Evolutionary conservation across 2,888 invertebrate genomes (phyloP).

Genomic region (Agrochola macilenta): DNA sequence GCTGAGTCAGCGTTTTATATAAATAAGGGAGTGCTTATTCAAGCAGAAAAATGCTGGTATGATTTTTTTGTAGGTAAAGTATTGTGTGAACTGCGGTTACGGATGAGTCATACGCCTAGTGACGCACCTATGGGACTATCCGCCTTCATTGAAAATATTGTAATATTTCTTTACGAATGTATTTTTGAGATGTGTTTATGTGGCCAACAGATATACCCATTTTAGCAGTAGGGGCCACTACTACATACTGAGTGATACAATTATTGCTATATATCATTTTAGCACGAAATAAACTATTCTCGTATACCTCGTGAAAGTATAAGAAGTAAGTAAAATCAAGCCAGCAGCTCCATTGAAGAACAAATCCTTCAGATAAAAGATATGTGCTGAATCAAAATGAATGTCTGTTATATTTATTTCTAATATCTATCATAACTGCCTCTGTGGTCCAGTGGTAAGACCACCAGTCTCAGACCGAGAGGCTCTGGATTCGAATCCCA

Average conservation of each 20-base stretch:
- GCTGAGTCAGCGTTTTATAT: slow-evolving; percentile 51
- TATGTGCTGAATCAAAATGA: not conserved
- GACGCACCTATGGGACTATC: not conserved
- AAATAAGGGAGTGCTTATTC: slow-evolving; percentile 34
- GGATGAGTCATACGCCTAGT: not conserved
- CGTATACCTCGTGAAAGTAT: not conserved
- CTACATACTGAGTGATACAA: too few relatives aligned
- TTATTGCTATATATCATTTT: not conserved
- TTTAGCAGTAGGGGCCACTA: not conserved
- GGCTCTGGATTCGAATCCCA: too few relatives aligned
- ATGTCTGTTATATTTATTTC: not conserved
- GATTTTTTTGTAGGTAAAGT: slow-evolving; percentile 17
- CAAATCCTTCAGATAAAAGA: too few relatives aligned
- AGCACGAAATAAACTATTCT: not conserved
- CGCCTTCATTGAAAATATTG: not conserved
- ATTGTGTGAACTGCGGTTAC: not conserved
- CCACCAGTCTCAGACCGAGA: too few relatives aligned
- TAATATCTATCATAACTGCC: not conserved
- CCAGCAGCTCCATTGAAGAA: too few relatives aligned
- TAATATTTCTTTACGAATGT: not conserved
- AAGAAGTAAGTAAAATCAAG: not conserved
- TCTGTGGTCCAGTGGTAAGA: too few relatives aligned
- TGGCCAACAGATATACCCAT: too few relatives aligned
- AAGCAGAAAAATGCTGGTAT: slow-evolving; percentile 7
- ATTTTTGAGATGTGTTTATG: not conserved